Percentiles rank a stretch among this genome's conserved stretches.
These are phyloP conservation scores for Irena cyanogastra DNA, from an alignment of 2,113 vertebrate genomes.

Conservation along the genomic window DNA sequence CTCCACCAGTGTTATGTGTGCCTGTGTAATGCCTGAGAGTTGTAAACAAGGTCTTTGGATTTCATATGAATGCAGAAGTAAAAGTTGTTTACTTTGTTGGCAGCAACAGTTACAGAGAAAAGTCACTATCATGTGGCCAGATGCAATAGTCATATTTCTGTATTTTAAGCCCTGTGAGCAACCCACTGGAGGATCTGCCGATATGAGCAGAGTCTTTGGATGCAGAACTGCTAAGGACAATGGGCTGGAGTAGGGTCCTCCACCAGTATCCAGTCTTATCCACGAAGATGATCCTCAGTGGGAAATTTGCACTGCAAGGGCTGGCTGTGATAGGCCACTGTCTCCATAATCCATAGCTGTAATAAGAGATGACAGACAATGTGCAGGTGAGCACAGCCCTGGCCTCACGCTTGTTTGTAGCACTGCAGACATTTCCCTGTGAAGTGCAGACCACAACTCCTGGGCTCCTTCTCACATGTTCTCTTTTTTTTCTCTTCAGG, in stretches of 20 bases:
- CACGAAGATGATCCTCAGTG: neutral
- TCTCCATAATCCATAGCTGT: neutral
- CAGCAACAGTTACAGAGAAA: neutral
- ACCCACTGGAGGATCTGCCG: neutral
- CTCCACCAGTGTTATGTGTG: neutral
- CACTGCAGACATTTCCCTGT: neutral
- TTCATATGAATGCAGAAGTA: neutral
- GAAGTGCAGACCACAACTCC: neutral
- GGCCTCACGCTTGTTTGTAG: accelerated
- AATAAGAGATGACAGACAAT: neutral
- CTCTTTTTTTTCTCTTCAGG: neutral
- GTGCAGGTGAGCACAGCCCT: neutral
- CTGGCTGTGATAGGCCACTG: neutral
- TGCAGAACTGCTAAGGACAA: neutral
- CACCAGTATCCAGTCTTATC: neutral
- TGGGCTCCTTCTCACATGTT: neutral
- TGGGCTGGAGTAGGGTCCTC: neutral
- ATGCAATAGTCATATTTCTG: neutral
- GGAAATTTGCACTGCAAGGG: neutral
- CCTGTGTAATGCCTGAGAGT: neutral
- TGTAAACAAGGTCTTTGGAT: neutral
- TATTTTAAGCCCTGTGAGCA: neutral
- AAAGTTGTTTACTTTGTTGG: neutral
- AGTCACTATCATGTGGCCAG: neutral
- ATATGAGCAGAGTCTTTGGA: neutral